Evolutionary conservation across 1,140 invertebrate genomes (phyloP).

Genomic region (Bombus sylvicola): DNA sequence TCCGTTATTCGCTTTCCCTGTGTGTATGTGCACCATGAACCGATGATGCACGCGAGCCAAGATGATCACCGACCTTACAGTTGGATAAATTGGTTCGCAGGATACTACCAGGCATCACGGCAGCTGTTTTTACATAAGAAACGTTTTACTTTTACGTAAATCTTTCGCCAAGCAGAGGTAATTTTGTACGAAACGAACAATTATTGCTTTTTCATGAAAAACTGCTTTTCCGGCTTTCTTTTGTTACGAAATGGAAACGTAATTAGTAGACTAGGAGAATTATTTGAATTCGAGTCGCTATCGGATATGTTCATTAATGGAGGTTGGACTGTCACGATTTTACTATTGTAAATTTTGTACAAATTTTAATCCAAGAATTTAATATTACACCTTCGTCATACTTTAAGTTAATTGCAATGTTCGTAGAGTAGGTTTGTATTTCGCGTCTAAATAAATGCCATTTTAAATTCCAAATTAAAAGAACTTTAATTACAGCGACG

Average conservation of each 20-base stretch:
- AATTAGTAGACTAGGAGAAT: too few species aligned
- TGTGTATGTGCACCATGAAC: slow-evolving; percentile 14
- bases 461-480: too few species aligned
- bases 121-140: slow-evolving; percentile 44
- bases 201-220: background rate
- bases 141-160: slow-evolving; percentile 5
- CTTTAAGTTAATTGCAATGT: too few species aligned
- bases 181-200: background rate
- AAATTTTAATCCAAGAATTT: background rate
- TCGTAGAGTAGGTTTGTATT: too few species aligned
- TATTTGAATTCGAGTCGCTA: too few species aligned
- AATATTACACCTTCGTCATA: too few species aligned
- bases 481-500: too few species aligned
- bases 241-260: too few species aligned
- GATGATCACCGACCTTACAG: slow-evolving; percentile 39
- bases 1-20: background rate
- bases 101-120: slow-evolving; percentile 55
- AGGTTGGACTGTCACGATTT: too few species aligned
- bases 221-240: background rate
- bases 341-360: too few species aligned
- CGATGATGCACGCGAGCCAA: slow-evolving; percentile 44
- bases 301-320: too few species aligned
- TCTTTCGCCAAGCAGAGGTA: background rate
- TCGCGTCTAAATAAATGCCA: too few species aligned
- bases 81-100: slow-evolving; percentile 50